Base-by-base conservation (phyloP, 2,888 invertebrate genomes). In the Petrolisthes cinctipes region DNA sequence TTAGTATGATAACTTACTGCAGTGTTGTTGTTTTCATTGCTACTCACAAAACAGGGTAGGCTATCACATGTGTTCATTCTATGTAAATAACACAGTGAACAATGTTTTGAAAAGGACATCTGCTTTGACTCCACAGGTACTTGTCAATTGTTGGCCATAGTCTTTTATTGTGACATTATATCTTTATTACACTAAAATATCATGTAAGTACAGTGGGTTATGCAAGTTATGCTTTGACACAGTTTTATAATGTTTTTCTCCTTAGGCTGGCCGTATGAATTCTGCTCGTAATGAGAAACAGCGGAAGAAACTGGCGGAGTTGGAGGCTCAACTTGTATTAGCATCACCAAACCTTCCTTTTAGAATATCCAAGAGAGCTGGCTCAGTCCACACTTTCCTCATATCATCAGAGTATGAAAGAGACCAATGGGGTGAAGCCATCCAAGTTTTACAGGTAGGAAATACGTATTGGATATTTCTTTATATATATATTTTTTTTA, bases 321-420 rank as follows among this genome's bases (percentile, higher is more conserved):
- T 98, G 89, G 98, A 98, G 93, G 97, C 96, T 14, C 97, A 97
- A 93, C 93, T 98, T 91, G 97, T 98, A 87, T 94, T 98, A 91
- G 97, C 97, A 73, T 97, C 97, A 23, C 98, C 98, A 61, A 97
- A 97, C 94, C 94, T 98, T 91, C 95, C 97, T 89, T 95, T 98
- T 92, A 94, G 96, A 80, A 95, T 98, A 86, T 95, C 95, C 82
- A 96, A 96, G 91, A 92, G 92, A 90, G 95, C 95, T 92, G 94
- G 92, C 53, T 85, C 86, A 85, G 91, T 91, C 20, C 94, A 94
- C 91, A 95, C 96, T 86, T 97, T 98, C 94, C 97, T 98, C 93
- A 94, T 98, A 92, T 97, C 97, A 91, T 98, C 98, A 0, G 98
- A 98, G 93, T 98, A 97, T 92, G 98, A 98, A 93, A 94, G 97